Base-by-base conservation (phyloP, 2,113 vertebrate genomes). In the Dipodomys ordii region DNA sequence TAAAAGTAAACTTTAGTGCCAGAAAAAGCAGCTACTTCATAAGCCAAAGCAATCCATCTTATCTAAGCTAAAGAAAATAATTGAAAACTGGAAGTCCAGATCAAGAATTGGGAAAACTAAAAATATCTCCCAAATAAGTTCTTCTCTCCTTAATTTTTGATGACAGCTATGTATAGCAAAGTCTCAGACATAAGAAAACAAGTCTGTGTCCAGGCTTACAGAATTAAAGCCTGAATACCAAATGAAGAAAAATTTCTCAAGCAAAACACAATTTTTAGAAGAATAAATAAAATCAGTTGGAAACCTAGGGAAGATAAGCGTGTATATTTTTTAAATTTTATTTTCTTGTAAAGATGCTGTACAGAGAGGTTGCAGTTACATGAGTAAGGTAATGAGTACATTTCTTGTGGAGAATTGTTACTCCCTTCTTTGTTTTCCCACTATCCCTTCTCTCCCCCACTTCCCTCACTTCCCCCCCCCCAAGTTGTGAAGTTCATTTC, bases 51-150 rank as follows among this genome's bases (percentile, higher is more conserved):
- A 78, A 88, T 92, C 32, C 57, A 83, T 90, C 72, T 90, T 91
- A 71, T 92, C 32, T 15, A 16, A 93, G 83, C 27, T 32, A n/a
- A 94, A 91, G 39, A 94, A 88, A 89, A 88, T 85, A 88, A 93
- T 67, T 88, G 12, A 91, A 93, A 96, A 95, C 79, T 73, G 64
- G 4, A 94, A 91, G 83, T 80, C 46, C 20, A 91, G 87, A 83
- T 80, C 12, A 77, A 23, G 23, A 15, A 60, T 16, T 76, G 49
- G 27, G 19, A 83, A 96, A 76, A 88, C 30, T 91, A 93, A 94
- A 94, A 92, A 85, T 93, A 89, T 83, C 72, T 90, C 28, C 44
- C 53, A 92, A 91, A 88, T 90, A 94, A 92, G 22, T 27, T 81
- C 10, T 67, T 94, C 32, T 85, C 72, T 86, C 23, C 27, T 93